Evolutionary conservation across 2,113 vertebrate species (phyloP), one percentile per base, ranked within the genome.

Genomic region (Rhinogobius similis): DNA sequence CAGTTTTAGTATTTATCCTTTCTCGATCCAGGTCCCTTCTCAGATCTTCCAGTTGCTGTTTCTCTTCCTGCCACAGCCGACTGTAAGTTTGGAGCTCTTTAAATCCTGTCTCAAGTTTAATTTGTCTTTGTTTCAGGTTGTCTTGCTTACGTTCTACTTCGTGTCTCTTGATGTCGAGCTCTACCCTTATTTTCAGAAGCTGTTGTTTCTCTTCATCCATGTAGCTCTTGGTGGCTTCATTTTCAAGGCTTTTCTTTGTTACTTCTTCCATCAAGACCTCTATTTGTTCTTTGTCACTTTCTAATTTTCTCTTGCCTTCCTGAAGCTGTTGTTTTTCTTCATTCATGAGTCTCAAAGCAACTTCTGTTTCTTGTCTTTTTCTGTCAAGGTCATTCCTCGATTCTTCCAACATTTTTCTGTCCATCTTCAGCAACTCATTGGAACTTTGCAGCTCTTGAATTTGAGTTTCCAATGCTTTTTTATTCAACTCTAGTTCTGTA

Each of bases 41-140:
- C 8, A 68, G 10, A 0, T 10, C n/a, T 11, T 75, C 23, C 8
- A 83, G 7, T 0, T 75, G 16, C 36, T 75, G 68, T 61, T 29
- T 61, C 2, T 59, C 56, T 32, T 1, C 21, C 36, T 39, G n/a
- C 21, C 38, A 36, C 38, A 13, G n/a, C 8, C 41, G 32, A 41
- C 9, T 62, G n/a, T 36, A 62, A 10, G 76, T 39, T 39, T 39
- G 38, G 8, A 39, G 38, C 38, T 39, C 38, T 39, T 39, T 39
- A 39, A 39, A 11, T 16, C 16, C 39, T 36, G 38, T 11, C 38
- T 39, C 38, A 5, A 39, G 38, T 39, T 39, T 39, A 39, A 5
- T 39, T 39, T 39, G 58, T 61, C 3, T 38, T 16, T 10, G 29
- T 16, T 38, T 36, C 18, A n/a, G 10, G n/a, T 32, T 61, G 58